A percentile compares a stretch with the other conserved stretches of the same genome.
These are phyloP conservation scores for Chlorodrepanis virens DNA, from an alignment of 2,113 vertebrate species.

Conservation along the genomic window DNA sequence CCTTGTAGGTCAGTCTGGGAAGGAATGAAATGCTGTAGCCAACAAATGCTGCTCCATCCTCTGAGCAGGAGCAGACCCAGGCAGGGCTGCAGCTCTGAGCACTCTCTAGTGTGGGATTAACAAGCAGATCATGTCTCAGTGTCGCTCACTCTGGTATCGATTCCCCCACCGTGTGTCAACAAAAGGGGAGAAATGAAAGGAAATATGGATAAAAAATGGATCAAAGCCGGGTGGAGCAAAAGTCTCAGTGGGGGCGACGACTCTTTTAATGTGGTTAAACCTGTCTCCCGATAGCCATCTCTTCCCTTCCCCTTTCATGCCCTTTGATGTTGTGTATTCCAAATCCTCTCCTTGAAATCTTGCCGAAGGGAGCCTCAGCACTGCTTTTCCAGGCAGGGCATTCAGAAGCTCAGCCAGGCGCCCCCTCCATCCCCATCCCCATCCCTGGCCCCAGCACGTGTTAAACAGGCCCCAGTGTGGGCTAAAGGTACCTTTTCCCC, in stretches of 20 bases:
- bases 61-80: rapidly evolving
- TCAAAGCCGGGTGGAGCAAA: slow-evolving; percentile 41
- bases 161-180: slow-evolving; percentile 7
- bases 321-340: slow-evolving; percentile 36
- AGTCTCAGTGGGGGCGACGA: slow-evolving; percentile 13
- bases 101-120: neutral
- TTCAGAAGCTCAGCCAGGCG: neutral
- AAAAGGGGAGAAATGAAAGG: slow-evolving; percentile 60
- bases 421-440: neutral
- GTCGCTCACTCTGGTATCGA: neutral
- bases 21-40: rapidly evolving
- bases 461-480: neutral
- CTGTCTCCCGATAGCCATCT: slow-evolving; percentile 36
- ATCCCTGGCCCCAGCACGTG: neutral
- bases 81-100: neutral
- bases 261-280: slow-evolving; percentile 46
- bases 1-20: rapidly evolving
- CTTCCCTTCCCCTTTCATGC: slow-evolving; percentile 11
- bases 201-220: slow-evolving; percentile 64
- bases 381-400: neutral
- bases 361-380: neutral
- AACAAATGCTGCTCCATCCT: rapidly evolving
- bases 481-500: neutral
- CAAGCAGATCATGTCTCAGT: slow-evolving; percentile 21
- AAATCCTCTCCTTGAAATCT: neutral